Conservation (phyloP, 1,140 invertebrate genomes). For the Drosophila erecta region DNA sequence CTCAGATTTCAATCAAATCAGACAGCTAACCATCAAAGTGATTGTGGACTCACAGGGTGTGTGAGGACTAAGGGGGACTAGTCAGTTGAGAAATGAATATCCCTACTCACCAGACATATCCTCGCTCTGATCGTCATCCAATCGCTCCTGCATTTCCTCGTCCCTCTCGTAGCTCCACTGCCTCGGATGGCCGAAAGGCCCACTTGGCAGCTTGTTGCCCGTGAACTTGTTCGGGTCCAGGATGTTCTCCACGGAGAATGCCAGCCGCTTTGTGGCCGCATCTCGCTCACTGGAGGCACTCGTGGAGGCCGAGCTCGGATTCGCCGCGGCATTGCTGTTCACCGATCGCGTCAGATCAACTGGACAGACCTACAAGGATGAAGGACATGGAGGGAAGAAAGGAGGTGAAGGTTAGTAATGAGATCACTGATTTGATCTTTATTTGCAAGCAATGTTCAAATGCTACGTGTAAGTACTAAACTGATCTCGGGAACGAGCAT, state of each 20-base stretch:
- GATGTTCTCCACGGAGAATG: conserved; percentile 96
- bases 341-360: conserved; percentile 84
- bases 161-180: conserved; percentile 86
- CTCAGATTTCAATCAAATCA: conserved; percentile 45
- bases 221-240: conserved; percentile 96
- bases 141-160: conserved; percentile 78
- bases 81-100: not conserved
- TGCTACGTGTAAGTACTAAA: too few species aligned
- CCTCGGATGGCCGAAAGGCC: conserved; percentile 64
- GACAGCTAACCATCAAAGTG: conserved; percentile 10
- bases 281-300: conserved; percentile 74
- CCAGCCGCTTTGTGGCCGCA: conserved; percentile 86
- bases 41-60: conserved; percentile 11
- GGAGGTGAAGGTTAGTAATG: too few species aligned
- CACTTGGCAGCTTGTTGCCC: conserved; percentile 85
- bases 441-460: too few species aligned
- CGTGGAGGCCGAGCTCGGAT: conserved; percentile 61
- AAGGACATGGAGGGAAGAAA: too few species aligned
- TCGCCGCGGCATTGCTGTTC: conserved; percentile 43
- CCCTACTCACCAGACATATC: conserved; percentile 81
- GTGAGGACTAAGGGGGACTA: not conserved
- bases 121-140: conserved; percentile 84
- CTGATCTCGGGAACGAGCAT: too few species aligned
- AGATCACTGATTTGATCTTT: too few species aligned
- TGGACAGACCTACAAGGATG: conserved; percentile 68